A percentile compares a stretch with the other conserved stretches of the same genome.
Evolutionary conservation across 2,797 vertebrate species (phyloP).

Genomic region (Poecile montanus): DNA sequence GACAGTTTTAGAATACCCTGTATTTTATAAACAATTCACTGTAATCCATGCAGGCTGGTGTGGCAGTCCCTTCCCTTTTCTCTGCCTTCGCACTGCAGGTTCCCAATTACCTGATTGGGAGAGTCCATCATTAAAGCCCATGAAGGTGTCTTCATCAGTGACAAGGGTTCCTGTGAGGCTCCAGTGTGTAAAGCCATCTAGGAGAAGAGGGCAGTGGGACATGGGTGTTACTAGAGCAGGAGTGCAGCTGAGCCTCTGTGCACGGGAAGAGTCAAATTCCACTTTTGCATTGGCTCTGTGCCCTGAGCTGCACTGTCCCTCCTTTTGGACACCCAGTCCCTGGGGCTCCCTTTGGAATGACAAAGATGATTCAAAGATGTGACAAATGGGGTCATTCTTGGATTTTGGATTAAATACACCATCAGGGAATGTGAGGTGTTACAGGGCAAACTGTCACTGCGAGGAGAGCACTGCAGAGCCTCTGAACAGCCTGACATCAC

Average conservation of each 20-base stretch:
- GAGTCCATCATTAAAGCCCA: constrained; percentile 90
- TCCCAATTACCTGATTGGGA: constrained; percentile 86
- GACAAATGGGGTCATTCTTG: not conserved
- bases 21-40: not conserved
- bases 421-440: not conserved
- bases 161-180: constrained; percentile 87
- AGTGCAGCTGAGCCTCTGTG: not conserved
- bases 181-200: constrained; percentile 95
- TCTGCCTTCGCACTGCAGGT: not conserved
- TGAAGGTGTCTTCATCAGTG: constrained; percentile 88
- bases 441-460: not conserved
- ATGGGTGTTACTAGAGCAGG: not conserved
- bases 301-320: not conserved
- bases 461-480: not conserved
- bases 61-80: not conserved
- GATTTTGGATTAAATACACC: not conserved
- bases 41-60: accelerated
- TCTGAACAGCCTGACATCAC: accelerated
- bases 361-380: accelerated
- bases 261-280: not conserved
- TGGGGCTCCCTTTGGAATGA: not conserved
- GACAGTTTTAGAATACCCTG: not conserved
- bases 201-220: not conserved
- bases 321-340: not conserved
- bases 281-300: not conserved